Base-by-base conservation (phyloP, 2,888 invertebrate species). In the Linhomoeus sp. region DNA sequence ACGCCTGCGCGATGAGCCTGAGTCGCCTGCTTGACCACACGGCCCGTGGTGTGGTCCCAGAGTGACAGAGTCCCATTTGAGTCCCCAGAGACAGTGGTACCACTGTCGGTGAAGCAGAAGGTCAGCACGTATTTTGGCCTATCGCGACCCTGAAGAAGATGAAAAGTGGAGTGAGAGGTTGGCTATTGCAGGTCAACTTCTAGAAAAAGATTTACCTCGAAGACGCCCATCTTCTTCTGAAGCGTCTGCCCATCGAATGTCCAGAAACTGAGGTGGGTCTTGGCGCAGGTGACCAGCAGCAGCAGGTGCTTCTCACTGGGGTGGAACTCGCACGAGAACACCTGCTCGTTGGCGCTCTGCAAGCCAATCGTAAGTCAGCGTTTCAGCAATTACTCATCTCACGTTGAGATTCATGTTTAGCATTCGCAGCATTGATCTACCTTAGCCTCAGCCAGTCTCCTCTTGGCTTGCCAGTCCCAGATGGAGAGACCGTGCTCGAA, bases 111-210 rank as follows among this genome's bases (percentile, higher is more conserved):
- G 64, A 87, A 87, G 0, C 79, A 80, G 45, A 87, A 72, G 58
- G 85, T 85, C 12, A 87, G 80, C 43, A 88, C 81, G 63, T 81
- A 87, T 68, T 86, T 85, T 1, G 88, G 87, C 62, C 86, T 86
- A 60, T 87, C 86, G 47, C 85, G 69, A 52, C 78, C 77, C 70
- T n/a, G n/a, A n/a, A n/a, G n/a, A n/a, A n/a, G n/a, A n/a, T n/a
- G n/a, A n/a, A n/a, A n/a, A n/a, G n/a, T n/a, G n/a, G n/a, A n/a
- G n/a, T n/a, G n/a, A n/a, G n/a, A n/a, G n/a, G n/a, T n/a, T n/a
- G n/a, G n/a, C n/a, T n/a, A n/a, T n/a, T n/a, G n/a, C n/a, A n/a
- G n/a, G n/a, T n/a, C n/a, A n/a, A n/a, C n/a, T n/a, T n/a, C n/a
- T n/a, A n/a, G n/a, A n/a, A n/a, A n/a, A n/a, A n/a, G n/a, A n/a